These are phyloP conservation scores for Drosophila testacea DNA, from an alignment of 2,888 invertebrate genomes.

Conservation along the genomic window DNA sequence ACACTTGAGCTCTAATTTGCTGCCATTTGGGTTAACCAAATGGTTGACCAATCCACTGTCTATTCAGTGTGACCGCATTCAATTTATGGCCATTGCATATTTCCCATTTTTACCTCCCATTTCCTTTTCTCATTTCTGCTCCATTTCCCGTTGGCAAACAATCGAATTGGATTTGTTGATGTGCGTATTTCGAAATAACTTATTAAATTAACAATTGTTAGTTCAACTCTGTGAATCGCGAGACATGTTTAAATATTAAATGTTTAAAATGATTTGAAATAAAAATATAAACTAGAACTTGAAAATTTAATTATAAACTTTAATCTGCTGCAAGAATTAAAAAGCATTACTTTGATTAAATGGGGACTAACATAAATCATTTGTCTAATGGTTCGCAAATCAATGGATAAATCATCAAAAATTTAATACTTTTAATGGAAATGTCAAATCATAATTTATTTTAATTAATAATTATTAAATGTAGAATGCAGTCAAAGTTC, in stretches of 20 bases:
- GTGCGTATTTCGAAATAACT: constrained; percentile 3
- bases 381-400: background rate
- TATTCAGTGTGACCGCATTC: constrained; percentile 66
- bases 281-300: background rate
- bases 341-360: background rate
- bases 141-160: constrained; percentile 2
- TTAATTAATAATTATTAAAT: no score
- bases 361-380: background rate
- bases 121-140: background rate
- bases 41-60: constrained; percentile 35
- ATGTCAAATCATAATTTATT: no score
- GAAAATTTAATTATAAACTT: background rate
- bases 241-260: background rate
- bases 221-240: constrained; percentile 1
- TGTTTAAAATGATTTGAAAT: background rate
- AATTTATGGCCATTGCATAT: constrained; percentile 59
- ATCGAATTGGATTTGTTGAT: background rate
- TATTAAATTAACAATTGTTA: constrained; percentile 7
- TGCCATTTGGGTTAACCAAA: constrained; percentile 75
- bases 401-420: background rate
- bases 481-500: no score
- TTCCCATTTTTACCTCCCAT: background rate
- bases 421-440: background rate
- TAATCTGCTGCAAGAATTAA: background rate
- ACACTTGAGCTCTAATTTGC: constrained; percentile 74